Base-by-base conservation (phyloP, 2,113 vertebrate genomes). In the Hipposideros armiger region DNA sequence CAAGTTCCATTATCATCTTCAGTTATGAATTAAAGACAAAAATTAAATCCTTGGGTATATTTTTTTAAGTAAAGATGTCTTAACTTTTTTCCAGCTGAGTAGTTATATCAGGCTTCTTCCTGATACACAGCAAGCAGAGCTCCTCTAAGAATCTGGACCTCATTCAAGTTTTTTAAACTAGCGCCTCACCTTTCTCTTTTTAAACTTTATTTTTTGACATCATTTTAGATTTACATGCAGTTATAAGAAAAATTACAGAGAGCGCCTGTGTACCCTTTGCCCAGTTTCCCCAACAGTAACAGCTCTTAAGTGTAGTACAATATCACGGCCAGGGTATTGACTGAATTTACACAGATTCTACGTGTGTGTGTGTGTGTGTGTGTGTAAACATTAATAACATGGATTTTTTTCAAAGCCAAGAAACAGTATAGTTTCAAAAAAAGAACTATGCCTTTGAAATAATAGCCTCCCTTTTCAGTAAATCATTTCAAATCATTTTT, bases 11-110 rank as follows among this genome's bases (percentile, higher is more conserved):
- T 72, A 36, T 78, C 40, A n/a, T 83, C 40, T 90, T 83, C 64
- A 81, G 82, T 94, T 93, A 50, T 77, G 72, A 64, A n/a, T 85
- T 82, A 82, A 84, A 95, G 67, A 69, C 78, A 85, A 81, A 94
- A 93, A 52, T 83, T 56, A 90, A 83, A 45, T 93, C 47, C 22
- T 84, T 40, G 19, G 24, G 16, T 87, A 20, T 40, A 10, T 42
- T 80, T 80, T 86, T 80, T 89, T 58, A 95, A 90, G 54, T 64
- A 87, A 89, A 92, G 14, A 1, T 42, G 9, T 30, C 70, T 81
- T 42, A 74, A 76, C 9, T 62, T 89, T 74, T 47, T 87, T 69
- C 60, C 16, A 77, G 4, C 42, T 93, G 45, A 70, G 16, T 92
- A 67, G 30, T 47, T 92, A 58, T n/a, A n/a, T 72, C 30, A 90